Evolutionary conservation across 2,797 vertebrate genomes (phyloP).

Genomic region (Martes flavigula): DNA sequence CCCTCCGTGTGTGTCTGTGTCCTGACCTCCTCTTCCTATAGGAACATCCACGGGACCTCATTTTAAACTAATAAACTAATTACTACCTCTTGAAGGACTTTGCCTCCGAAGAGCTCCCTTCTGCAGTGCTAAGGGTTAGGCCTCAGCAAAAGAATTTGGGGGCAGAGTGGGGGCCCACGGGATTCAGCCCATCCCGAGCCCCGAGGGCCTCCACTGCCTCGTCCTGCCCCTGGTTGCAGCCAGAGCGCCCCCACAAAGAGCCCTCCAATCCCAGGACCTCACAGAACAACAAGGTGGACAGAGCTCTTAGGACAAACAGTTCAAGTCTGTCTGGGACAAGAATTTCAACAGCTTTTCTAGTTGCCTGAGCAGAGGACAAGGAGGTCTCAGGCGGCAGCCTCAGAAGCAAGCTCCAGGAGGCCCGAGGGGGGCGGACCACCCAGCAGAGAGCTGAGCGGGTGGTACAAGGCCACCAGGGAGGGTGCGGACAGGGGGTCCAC

Average conservation of each 20-base stretch:
- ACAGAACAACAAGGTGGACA: too few relatives aligned
- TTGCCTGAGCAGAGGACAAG: background rate
- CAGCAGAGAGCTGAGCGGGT: background rate
- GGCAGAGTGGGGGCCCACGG: too few relatives aligned
- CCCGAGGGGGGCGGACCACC: background rate
- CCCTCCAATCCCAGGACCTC: background rate
- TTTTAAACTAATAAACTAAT: background rate
- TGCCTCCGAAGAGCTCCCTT: background rate
- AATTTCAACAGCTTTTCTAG: background rate
- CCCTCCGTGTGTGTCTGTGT: background rate
- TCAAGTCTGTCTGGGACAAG: too few relatives aligned
- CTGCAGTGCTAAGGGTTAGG: background rate
- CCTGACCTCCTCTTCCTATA: background rate
- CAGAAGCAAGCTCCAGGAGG: background rate
- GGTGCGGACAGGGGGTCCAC: background rate
- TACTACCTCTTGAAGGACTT: background rate
- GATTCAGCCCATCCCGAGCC: background rate
- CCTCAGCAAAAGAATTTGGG: background rate
- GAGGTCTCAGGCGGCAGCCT: background rate
- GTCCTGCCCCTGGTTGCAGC: too few relatives aligned
- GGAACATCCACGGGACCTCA: background rate
- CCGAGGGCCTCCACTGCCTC: background rate
- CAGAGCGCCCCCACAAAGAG: rapidly evolving
- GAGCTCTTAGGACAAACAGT: too few relatives aligned
- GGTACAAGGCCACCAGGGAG: background rate